Evolutionary conservation across 1,140 invertebrate species (phyloP), one percentile per base, ranked within the genome.

Genomic region (Hetaerina americana): DNA sequence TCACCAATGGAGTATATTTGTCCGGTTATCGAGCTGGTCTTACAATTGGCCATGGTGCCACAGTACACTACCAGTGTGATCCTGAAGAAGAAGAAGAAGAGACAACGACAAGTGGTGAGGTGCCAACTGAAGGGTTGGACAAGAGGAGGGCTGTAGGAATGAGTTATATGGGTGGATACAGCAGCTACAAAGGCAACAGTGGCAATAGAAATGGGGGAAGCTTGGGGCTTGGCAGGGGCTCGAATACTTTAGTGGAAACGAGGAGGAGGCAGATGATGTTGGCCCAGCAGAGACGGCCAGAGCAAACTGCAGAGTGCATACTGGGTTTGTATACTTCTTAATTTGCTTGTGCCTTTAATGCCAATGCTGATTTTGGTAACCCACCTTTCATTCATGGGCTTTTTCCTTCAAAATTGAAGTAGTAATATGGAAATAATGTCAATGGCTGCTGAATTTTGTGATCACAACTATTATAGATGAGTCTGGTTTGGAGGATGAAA

Each of bases 11-110:
- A 0, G 86, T 89, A 26, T 94, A 94, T 77, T 83, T 88, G 74
- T 85, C 87, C 5, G 90, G 91, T 0, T 93, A 92, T 81, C 80
- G 91, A 66, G 84, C 88, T 6, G 91, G 91, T 2, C 82, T 92
- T 0, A 91, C 89, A 0, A 91, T 93, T 26, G 89, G 88, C 0
- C 90, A 93, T 77, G 91, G 90, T 0, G 89, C 90, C 1, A 84
- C 84, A 0, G 88, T 91, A 0, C 84, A 81, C 69, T 87, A 88
- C 66, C 85, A 88, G 66, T 91, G 89, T 76, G 67, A 68, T 26
- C 67, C 67, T 18, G 67, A 68, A 15, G 69, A 70, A 22, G 69
- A 70, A 29, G 69, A 40, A 29, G 22, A 57, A 57, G 40, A 57
- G 22, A 57, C 40, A 18, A 57, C 40, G 3, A 57, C 40, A 57